These are phyloP conservation scores for Nephotettix cincticeps DNA, from an alignment of 1,140 invertebrate genomes.

Conservation along the genomic window DNA sequence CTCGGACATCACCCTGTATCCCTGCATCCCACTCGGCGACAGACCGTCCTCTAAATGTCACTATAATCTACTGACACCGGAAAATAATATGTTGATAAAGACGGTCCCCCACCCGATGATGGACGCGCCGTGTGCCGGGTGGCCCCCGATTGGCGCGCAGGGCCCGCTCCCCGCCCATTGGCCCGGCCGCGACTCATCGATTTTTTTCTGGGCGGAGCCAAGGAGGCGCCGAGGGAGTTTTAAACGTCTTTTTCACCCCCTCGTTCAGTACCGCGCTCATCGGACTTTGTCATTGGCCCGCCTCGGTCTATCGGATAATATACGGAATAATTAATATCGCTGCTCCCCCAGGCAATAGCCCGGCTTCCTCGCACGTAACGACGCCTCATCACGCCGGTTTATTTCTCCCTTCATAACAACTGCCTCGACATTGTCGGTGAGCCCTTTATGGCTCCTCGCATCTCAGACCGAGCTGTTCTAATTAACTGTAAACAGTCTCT, in stretches of 20 bases:
- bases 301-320: slow-evolving; percentile 5
- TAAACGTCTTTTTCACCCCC: slow-evolving; percentile 21
- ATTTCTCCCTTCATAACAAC: slow-evolving; percentile 12
- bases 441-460: too few relatives aligned
- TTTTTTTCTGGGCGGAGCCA: slow-evolving; percentile 14
- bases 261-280: slow-evolving; percentile 4
- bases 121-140: background rate
- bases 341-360: background rate
- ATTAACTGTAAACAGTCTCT: too few relatives aligned
- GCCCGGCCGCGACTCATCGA: slow-evolving; percentile 2
- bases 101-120: background rate
- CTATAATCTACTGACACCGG: slow-evolving; percentile 20
- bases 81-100: background rate
- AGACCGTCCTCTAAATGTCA: slow-evolving; percentile 8
- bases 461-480: too few relatives aligned
- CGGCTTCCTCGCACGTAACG: background rate
- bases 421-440: background rate
- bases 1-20: background rate
- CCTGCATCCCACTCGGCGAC: background rate
- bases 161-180: slow-evolving; percentile 2
- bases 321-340: slow-evolving; percentile 22
- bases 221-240: slow-evolving; percentile 19
- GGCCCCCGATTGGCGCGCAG: background rate
- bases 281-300: slow-evolving; percentile 13
- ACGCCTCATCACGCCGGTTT: slow-evolving; percentile 9